phyloP scores from a whole-genome alignment of 2,888 invertebrate species.

The Odontocerum albicorne region DNA sequence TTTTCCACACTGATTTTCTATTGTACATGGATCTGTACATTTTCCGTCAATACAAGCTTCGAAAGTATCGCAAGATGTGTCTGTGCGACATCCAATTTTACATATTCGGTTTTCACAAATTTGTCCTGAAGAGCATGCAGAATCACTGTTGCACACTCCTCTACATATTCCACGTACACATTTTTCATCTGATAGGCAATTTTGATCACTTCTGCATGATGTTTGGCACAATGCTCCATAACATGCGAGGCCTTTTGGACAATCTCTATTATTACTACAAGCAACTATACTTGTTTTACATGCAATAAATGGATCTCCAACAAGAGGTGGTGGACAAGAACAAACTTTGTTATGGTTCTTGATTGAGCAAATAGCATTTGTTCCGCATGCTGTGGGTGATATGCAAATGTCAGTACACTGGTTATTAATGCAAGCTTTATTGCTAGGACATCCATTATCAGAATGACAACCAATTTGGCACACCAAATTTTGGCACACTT shows the following conservation, averaged over 20 bases:
- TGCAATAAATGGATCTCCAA: constrained; percentile 73
- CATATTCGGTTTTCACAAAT: constrained; percentile 88
- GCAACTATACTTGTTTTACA: constrained; percentile 69
- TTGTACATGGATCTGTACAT: constrained; percentile 72
- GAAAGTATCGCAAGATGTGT: constrained; percentile 72
- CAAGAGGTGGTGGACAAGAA: constrained; percentile 68
- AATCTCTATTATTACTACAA: constrained; percentile 69
- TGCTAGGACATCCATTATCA: constrained; percentile 72
- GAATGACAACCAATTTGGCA: constrained; percentile 82
- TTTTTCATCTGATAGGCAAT: constrained; percentile 83
- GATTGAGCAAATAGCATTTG: constrained; percentile 75
- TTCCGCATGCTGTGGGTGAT: constrained; percentile 78
- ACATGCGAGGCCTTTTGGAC: constrained; percentile 71
- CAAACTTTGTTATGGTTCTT: constrained; percentile 75
- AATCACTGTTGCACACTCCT: constrained; percentile 83
- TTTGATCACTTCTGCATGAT: constrained; percentile 78
- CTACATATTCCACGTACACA: constrained; percentile 83
- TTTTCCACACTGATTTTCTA: constrained; percentile 73
- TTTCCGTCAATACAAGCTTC: constrained; percentile 82
- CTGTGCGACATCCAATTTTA: constrained; percentile 83
- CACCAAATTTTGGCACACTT: constrained; percentile 80
- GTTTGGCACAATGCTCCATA: constrained; percentile 77
- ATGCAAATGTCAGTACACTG: constrained; percentile 79
- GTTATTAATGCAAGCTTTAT: constrained; percentile 74
- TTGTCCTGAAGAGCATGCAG: constrained; percentile 76